Percentiles rank a stretch among this genome's conserved stretches.
Evolutionary conservation across 1,140 invertebrate genomes (phyloP).

Genomic region (Plectrocnemia conspersa): DNA sequence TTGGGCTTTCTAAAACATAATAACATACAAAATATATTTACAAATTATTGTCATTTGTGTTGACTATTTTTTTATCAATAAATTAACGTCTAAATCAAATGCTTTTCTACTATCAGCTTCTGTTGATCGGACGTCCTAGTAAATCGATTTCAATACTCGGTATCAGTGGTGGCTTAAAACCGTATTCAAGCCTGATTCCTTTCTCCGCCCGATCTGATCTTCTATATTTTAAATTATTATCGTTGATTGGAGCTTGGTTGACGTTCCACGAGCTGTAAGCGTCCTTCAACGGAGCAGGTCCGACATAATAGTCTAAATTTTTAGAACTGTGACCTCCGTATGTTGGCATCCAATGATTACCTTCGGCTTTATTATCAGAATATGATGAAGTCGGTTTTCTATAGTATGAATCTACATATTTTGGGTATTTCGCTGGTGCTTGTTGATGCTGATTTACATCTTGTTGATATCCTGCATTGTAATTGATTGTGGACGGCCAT

Average conservation of each 20-base stretch:
- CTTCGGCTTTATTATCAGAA: too few species aligned
- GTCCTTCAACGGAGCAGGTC: conserved; percentile 45
- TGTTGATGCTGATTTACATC: conserved; percentile 7
- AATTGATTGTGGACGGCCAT: background rate
- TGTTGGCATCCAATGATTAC: conserved; percentile 4
- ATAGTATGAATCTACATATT: conserved; percentile 24
- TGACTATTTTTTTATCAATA: background rate
- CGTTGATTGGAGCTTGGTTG: conserved; percentile 3
- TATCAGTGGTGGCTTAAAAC: conserved; percentile 72
- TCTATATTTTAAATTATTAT: conserved; percentile 38
- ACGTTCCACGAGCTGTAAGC: conserved; percentile 9
- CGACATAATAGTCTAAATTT: conserved; percentile 41
- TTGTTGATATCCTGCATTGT: background rate
- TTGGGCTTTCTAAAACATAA: too few species aligned
- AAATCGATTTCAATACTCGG: conserved; percentile 78
- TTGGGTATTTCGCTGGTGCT: conserved; percentile 13
- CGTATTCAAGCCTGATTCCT: conserved; percentile 71
- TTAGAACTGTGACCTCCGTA: background rate
- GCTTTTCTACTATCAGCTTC: conserved; percentile 23
- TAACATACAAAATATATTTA: too few species aligned
- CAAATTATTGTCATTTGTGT: background rate
- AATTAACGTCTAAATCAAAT: background rate
- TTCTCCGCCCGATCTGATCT: conserved; percentile 54
- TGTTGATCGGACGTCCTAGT: conserved; percentile 55
- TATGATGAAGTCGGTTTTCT: conserved; percentile 21